Conservation (phyloP, 1,140 invertebrate species). For the Caligus rogercresseyi region DNA sequence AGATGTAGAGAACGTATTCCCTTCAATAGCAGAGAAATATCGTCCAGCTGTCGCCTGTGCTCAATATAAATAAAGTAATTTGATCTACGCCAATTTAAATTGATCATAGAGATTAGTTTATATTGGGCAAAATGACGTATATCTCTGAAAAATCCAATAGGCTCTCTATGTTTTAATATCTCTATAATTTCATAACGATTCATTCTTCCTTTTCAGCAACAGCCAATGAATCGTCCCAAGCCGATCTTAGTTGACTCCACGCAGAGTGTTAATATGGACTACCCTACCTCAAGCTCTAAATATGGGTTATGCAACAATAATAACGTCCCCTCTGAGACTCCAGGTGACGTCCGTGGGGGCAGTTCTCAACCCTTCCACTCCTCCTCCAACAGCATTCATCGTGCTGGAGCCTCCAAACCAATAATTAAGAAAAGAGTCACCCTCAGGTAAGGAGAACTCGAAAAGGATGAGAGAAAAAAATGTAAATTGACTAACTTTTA, state of each 20-base stretch:
- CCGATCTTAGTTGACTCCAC: background rate
- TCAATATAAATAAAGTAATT: no score
- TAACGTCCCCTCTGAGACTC: background rate
- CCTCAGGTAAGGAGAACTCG: constrained; percentile 18
- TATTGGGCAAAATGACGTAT: no score
- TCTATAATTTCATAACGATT: background rate
- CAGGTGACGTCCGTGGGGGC: background rate
- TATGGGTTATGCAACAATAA: constrained; percentile 1
- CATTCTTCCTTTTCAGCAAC: background rate
- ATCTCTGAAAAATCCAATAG: no score
- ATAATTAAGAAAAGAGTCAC: constrained; percentile 15
- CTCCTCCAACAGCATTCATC: background rate
- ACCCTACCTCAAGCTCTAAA: background rate
- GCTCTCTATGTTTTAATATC: no score
- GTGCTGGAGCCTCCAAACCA: background rate
- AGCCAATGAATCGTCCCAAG: background rate
- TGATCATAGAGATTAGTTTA: no score
- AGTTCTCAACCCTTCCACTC: background rate
- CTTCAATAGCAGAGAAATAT: no score
- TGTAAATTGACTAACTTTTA: no score
- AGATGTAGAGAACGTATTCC: no score
- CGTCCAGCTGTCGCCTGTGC: no score
- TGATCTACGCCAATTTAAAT: no score
- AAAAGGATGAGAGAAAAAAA: no score
- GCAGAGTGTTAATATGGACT: background rate